Conservation (phyloP, 2,113 vertebrate genomes). For the Phalacrocorax carbo region DNA sequence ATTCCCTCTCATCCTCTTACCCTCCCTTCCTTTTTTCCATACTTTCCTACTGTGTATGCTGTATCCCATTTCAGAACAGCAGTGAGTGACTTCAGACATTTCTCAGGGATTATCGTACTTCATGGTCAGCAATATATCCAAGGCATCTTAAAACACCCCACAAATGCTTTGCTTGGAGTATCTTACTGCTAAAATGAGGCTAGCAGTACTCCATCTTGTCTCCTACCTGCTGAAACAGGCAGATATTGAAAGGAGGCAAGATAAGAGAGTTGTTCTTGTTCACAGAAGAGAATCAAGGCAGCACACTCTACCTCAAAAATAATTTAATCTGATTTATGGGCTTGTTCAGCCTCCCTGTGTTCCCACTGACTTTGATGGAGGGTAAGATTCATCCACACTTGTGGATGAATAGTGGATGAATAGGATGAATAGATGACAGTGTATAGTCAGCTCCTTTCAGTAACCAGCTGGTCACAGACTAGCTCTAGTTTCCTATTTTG, state of each 20-base stretch:
- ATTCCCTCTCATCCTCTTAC: background rate
- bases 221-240: background rate
- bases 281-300: background rate
- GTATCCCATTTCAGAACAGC: constrained; percentile 17
- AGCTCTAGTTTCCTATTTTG: background rate
- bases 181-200: constrained; percentile 17
- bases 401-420: no score
- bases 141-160: background rate
- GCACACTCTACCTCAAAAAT: background rate
- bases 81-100: constrained; percentile 46
- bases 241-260: background rate
- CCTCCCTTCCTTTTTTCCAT: background rate
- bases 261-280: background rate
- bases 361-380: background rate
- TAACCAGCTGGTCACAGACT: background rate
- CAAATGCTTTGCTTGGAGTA: constrained; percentile 9
- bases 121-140: background rate
- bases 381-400: background rate
- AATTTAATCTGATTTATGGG: background rate
- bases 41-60: background rate
- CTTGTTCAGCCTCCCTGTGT: background rate
- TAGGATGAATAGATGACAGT: background rate
- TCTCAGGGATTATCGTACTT: constrained; percentile 26
- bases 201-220: background rate
- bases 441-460: background rate